Conservation (phyloP, 2,113 vertebrate genomes). For the Heterotis niloticus region DNA sequence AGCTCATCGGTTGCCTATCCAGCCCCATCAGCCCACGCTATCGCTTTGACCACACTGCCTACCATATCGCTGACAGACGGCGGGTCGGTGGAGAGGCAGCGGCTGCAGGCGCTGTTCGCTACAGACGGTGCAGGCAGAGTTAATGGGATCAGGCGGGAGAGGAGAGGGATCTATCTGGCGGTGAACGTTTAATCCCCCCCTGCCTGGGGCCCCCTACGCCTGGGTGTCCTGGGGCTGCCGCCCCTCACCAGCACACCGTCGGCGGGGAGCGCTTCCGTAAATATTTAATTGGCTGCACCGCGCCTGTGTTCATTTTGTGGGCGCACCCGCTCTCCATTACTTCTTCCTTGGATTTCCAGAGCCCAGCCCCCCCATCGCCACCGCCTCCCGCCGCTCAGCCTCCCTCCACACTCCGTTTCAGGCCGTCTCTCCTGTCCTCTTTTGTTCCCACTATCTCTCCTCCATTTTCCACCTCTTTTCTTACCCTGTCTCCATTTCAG, state of each 20-base stretch:
- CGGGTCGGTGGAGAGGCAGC: background rate
- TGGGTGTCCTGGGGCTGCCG: constrained; percentile 59
- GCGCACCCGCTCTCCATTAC: constrained; percentile 29
- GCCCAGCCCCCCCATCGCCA: background rate
- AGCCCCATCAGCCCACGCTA: background rate
- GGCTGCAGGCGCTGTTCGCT: constrained; percentile 24
- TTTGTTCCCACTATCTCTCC: constrained; percentile 29
- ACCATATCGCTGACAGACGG: constrained; percentile 25
- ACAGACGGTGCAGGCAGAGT: constrained; percentile 50
- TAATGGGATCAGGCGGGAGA: constrained; percentile 60
- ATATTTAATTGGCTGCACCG: constrained; percentile 72
- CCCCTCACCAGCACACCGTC: constrained; percentile 62
- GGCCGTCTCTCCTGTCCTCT: constrained; percentile 23
- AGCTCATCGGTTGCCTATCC: constrained; percentile 12
- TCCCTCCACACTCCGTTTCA: constrained; percentile 15
- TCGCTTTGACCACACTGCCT: background rate
- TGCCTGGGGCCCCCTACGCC: constrained; percentile 50
- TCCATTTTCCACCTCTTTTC: constrained; percentile 25
- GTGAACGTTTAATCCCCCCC: constrained; percentile 65
- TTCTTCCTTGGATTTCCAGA: constrained; percentile 2
- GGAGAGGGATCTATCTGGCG: constrained; percentile 52
- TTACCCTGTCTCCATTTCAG: background rate
- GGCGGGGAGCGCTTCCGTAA: constrained; percentile 61
- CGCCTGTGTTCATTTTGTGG: constrained; percentile 62
- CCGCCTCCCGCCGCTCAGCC: constrained; percentile 11